phyloP scores from a whole-genome alignment of 1,140 invertebrate species.

The Eriocheir sinensis region DNA sequence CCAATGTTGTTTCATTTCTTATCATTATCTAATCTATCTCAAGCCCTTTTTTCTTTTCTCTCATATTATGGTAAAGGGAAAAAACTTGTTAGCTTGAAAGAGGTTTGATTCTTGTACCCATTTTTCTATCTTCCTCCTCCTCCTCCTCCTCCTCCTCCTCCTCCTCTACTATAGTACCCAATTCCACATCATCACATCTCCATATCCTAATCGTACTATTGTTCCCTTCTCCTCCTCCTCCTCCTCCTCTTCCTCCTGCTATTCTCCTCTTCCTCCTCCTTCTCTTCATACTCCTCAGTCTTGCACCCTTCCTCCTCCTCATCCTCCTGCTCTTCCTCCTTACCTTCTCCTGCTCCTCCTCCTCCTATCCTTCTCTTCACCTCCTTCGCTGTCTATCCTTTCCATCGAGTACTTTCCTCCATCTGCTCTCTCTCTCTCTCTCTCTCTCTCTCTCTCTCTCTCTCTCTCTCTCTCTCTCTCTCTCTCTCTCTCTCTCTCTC shows the following conservation, averaged over 20 bases:
- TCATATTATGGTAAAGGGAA: too few species aligned
- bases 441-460: not conserved
- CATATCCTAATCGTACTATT: too few species aligned
- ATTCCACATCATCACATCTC: too few species aligned
- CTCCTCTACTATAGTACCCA: too few species aligned
- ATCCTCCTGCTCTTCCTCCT: not conserved
- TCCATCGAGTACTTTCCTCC: too few species aligned
- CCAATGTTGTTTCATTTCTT: too few species aligned
- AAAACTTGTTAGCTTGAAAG: too few species aligned
- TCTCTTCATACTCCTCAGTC: not conserved
- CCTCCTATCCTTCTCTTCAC: not conserved
- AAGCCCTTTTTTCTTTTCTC: too few species aligned
- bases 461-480: not conserved
- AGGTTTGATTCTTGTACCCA: too few species aligned
- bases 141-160: constrained; percentile 4
- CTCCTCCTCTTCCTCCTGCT: not conserved
- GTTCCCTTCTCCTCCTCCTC: not conserved
- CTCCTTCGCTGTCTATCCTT: not conserved
- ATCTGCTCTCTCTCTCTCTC: constrained; percentile 23
- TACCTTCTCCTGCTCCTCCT: not conserved
- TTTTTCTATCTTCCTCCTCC: too few species aligned
- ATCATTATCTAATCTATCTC: too few species aligned
- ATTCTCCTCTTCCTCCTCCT: not conserved
- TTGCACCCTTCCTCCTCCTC: not conserved
- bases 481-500: not conserved